Evolutionary conservation across 1,140 invertebrate genomes (phyloP).

Genomic region (Zaprionus capensis): DNA sequence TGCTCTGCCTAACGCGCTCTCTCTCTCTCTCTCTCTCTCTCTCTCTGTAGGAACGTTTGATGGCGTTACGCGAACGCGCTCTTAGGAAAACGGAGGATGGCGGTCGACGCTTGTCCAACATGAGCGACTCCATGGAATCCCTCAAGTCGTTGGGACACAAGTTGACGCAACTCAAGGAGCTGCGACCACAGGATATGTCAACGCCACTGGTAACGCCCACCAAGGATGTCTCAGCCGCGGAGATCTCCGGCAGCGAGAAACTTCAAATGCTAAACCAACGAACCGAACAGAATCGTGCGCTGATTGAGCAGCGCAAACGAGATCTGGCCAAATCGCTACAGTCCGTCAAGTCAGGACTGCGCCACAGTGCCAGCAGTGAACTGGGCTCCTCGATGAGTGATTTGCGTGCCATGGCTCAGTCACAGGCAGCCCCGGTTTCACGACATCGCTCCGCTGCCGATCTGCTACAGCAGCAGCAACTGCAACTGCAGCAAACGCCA

Average conservation of each 20-base stretch:
- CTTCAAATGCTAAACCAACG: conserved; percentile 85
- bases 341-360: conserved; percentile 42
- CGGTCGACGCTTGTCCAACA: conserved; percentile 29
- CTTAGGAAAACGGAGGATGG: conserved; percentile 46
- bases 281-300: conserved; percentile 85
- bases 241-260: conserved; percentile 84
- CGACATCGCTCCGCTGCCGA: conserved; percentile 75
- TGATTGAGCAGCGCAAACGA: conserved; percentile 65
- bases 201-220: conserved; percentile 48
- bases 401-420: conserved; percentile 45
- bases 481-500: conserved; percentile 28
- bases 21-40: background rate
- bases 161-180: conserved; percentile 23
- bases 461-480: conserved; percentile 52
- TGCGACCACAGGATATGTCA: conserved; percentile 30
- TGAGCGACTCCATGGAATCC: conserved; percentile 63
- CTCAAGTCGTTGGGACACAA: conserved; percentile 52
- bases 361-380: conserved; percentile 65
- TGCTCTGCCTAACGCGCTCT: background rate
- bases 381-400: conserved; percentile 81
- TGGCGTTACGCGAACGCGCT: conserved; percentile 65
- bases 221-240: conserved; percentile 32
- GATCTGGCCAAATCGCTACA: conserved; percentile 65
- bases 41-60: conserved; percentile 51
- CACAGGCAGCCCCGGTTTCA: conserved; percentile 48